Percentiles rank a stretch among this genome's conserved stretches.
phyloP scores from a whole-genome alignment of 2,113 vertebrate genomes.

The Australoheros scitulus region DNA sequence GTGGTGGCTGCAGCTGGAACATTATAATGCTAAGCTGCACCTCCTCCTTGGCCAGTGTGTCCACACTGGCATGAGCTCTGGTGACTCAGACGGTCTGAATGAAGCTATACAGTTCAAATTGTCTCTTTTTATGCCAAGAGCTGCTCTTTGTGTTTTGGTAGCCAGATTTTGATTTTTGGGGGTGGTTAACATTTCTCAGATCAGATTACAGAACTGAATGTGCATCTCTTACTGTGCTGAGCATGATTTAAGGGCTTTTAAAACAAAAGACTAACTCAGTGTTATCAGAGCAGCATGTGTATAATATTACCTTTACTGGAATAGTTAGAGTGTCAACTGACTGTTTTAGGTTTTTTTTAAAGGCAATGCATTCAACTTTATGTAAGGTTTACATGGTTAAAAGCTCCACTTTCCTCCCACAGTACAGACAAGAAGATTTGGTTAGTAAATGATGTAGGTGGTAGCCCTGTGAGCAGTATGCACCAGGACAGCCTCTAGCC shows the following conservation, averaged over 20 bases:
- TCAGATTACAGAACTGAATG: conserved; percentile 5
- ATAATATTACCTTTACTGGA: background rate
- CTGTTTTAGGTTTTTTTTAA: background rate
- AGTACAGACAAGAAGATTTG: background rate
- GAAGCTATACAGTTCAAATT: conserved; percentile 25
- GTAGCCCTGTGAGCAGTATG: background rate
- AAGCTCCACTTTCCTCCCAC: background rate
- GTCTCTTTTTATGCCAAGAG: conserved; percentile 34
- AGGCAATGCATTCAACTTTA: background rate
- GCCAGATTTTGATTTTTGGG: background rate
- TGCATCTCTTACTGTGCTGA: background rate
- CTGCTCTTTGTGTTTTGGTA: background rate
- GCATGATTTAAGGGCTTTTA: background rate
- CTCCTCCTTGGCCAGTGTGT: conserved; percentile 39
- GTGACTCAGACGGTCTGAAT: conserved; percentile 38
- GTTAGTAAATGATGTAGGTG: background rate
- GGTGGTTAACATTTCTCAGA: background rate
- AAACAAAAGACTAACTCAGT: background rate
- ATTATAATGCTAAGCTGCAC: conserved; percentile 67
- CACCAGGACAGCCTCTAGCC: background rate
- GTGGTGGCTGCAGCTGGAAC: conserved; percentile 67
- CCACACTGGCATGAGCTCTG: conserved; percentile 38
- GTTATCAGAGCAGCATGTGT: background rate
- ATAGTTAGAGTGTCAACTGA: background rate
- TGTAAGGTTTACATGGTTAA: background rate